These are phyloP conservation scores for Acrocera orbiculus DNA, from an alignment of 2,888 invertebrate species.

Conservation along the genomic window DNA sequence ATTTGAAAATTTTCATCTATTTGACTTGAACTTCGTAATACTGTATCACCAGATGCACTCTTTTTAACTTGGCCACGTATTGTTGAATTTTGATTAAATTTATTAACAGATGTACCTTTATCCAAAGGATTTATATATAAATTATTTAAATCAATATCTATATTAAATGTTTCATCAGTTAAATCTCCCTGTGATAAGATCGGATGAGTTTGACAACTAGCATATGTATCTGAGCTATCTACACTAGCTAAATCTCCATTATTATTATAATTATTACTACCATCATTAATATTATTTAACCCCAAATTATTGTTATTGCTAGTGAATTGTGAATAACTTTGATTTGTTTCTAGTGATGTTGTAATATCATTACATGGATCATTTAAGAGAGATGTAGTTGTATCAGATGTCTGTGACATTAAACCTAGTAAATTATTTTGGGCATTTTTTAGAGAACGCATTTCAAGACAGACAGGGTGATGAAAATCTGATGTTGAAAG, in stretches of 20 bases:
- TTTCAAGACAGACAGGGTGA: conserved; percentile 65
- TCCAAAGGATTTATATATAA: conserved; percentile 77
- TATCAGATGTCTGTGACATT: conserved; percentile 15
- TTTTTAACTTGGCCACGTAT: conserved; percentile 49
- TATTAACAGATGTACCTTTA: conserved; percentile 29
- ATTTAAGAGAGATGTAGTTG: conserved; percentile 22
- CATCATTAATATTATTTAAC: conserved; percentile 16
- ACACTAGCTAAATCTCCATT: conserved; percentile 39
- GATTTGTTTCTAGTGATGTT: conserved; percentile 25
- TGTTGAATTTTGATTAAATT: conserved; percentile 1
- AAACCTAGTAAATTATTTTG: conserved; percentile 18
- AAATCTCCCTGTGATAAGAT: conserved; percentile 73
- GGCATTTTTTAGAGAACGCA: conserved; percentile 39
- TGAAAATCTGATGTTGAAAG: conserved; percentile 69
- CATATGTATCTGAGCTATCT: conserved; percentile 83
- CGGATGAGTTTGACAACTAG: conserved; percentile 91
- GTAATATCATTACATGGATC: conserved; percentile 29
- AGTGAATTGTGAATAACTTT: conserved; percentile 15
- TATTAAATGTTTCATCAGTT: conserved; percentile 32
- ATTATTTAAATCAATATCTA: conserved; percentile 53
- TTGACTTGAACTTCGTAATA: conserved; percentile 44
- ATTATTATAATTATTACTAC: conserved; percentile 14
- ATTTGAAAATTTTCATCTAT: conserved; percentile 41
- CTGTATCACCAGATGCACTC: conserved; percentile 62
- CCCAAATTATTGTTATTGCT: conserved; percentile 15